These are phyloP conservation scores for Megamerina dolium DNA, from an alignment of 2,888 invertebrate genomes.

Conservation along the genomic window DNA sequence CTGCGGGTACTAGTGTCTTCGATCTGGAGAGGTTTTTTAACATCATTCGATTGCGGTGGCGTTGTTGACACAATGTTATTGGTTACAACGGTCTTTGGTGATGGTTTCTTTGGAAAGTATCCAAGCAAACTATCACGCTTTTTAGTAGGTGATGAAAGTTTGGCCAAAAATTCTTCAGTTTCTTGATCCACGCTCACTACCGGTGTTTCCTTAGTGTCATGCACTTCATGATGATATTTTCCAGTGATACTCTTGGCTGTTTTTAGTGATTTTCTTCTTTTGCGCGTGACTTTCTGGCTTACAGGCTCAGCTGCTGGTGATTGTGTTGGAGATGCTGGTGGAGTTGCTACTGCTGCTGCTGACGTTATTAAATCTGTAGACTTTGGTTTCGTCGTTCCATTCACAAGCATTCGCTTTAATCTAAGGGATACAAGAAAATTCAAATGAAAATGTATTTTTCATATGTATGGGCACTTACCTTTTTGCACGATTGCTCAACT, in stretches of 20 bases:
- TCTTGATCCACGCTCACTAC: slow-evolving; percentile 27
- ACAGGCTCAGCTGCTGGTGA: slow-evolving; percentile 4
- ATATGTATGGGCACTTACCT: slow-evolving; percentile 28
- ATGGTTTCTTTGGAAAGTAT: slow-evolving; percentile 54
- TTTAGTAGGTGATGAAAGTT: slow-evolving; percentile 55
- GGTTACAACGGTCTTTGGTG: slow-evolving; percentile 24
- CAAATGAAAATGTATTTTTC: background rate
- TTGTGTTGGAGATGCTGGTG: too few relatives aligned
- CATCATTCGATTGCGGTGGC: slow-evolving; percentile 22
- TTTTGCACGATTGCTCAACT: slow-evolving; percentile 59
- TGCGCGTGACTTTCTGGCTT: slow-evolving; percentile 19
- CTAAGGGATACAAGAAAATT: slow-evolving; percentile 23
- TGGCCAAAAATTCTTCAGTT: slow-evolving; percentile 52
- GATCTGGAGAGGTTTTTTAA: slow-evolving; percentile 11
- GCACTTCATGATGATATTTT: too few relatives aligned
- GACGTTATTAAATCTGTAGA: too few relatives aligned
- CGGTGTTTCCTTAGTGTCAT: slow-evolving; percentile 3
- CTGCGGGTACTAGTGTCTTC: too few relatives aligned
- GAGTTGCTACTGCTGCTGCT: slow-evolving; percentile 4
- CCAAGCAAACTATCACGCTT: slow-evolving; percentile 58
- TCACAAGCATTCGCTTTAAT: slow-evolving; percentile 41
- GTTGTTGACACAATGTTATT: background rate
- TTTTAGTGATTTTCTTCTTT: slow-evolving; percentile 27
- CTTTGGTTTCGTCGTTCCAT: too few relatives aligned
- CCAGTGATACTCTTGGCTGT: slow-evolving; percentile 13